phyloP scores from a whole-genome alignment of 2,797 vertebrate genomes.

The Phalloptychus januarius region DNA sequence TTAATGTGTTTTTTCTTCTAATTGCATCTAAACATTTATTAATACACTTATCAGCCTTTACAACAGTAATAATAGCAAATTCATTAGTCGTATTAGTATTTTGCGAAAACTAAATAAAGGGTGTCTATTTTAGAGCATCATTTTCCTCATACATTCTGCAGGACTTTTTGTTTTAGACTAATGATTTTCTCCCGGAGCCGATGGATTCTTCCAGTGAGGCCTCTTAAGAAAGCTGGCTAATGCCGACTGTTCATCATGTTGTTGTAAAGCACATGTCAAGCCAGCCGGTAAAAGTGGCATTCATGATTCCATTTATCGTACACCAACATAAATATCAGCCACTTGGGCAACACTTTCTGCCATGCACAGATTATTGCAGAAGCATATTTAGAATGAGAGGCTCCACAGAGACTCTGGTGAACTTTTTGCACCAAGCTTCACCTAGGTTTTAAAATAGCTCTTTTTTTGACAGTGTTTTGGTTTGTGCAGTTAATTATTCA shows the following conservation, averaged over 20 bases:
- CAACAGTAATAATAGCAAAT: background rate
- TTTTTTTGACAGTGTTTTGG: background rate
- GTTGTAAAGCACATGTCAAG: conserved; percentile 63
- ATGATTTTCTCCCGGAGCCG: conserved; percentile 50
- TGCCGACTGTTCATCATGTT: conserved; percentile 68
- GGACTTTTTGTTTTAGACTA: conserved; percentile 40
- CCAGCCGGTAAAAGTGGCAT: conserved; percentile 65
- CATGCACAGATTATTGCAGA: conserved; percentile 23
- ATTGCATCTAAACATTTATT: background rate
- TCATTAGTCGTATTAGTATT: background rate
- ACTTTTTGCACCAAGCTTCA: conserved; percentile 12
- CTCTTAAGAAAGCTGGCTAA: conserved; percentile 73
- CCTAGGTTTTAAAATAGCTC: conserved; percentile 12
- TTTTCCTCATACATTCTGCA: conserved; percentile 6
- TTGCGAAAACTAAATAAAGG: background rate
- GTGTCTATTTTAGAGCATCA: conserved; percentile 14
- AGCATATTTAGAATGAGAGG: conserved; percentile 46
- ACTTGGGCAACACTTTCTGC: conserved; percentile 45
- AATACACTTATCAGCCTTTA: background rate
- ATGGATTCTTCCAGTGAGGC: conserved; percentile 59
- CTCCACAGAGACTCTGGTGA: conserved; percentile 49
- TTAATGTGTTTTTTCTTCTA: background rate
- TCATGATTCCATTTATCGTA: conserved; percentile 68
- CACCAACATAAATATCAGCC: conserved; percentile 68
- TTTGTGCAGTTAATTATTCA: conserved; percentile 18